Evolutionary conservation across 2,113 vertebrate genomes (phyloP).

Genomic region (Cavia aperea): DNA sequence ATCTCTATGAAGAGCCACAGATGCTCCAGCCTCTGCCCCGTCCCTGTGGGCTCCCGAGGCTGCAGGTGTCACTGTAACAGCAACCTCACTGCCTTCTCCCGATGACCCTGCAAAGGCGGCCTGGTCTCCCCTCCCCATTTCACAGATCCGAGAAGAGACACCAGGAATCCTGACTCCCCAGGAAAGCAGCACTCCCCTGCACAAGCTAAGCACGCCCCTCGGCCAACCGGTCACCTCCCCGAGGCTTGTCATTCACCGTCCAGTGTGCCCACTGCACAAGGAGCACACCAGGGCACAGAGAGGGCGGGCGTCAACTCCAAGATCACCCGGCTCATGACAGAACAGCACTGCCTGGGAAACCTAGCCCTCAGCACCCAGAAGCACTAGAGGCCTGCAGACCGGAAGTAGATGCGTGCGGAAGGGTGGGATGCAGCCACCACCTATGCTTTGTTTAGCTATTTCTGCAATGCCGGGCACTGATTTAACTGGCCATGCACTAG

Average conservation of each 20-base stretch:
- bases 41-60: background rate
- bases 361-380: background rate
- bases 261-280: accelerated
- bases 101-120: background rate
- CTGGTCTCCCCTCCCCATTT: background rate
- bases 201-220: accelerated
- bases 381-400: background rate
- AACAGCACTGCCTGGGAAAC: background rate
- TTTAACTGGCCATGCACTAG: accelerated
- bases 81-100: accelerated
- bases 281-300: background rate
- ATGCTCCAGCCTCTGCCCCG: background rate
- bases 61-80: background rate
- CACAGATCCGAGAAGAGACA: background rate
- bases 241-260: accelerated
- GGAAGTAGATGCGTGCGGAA: accelerated
- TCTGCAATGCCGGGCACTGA: background rate
- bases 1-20: background rate
- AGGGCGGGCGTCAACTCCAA: background rate
- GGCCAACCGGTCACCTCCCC: accelerated
- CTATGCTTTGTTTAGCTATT: accelerated
- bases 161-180: accelerated
- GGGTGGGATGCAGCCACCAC: accelerated
- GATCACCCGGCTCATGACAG: background rate
- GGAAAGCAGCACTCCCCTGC: accelerated